Evolutionary conservation across 2,888 invertebrate species (phyloP).

Genomic region (Agonopterix subpropinquella): DNA sequence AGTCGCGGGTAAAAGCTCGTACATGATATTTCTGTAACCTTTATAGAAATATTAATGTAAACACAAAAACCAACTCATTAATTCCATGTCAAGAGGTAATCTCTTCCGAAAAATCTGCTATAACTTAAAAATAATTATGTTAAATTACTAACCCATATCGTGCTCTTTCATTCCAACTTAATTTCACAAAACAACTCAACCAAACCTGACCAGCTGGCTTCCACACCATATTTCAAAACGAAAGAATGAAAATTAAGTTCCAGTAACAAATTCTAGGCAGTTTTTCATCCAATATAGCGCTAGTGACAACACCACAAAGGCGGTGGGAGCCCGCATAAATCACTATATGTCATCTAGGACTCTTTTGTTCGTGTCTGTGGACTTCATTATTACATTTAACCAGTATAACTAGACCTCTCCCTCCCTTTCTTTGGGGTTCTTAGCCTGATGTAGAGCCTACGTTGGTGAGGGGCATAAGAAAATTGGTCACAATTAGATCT

Average conservation of each 20-base stretch:
- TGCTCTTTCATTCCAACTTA: too few species aligned
- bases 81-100: too few species aligned
- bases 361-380: constrained; percentile 38
- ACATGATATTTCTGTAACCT: too few species aligned
- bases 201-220: neutral
- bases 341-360: constrained; percentile 42
- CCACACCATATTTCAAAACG: constrained; percentile 7
- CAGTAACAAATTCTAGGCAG: constrained; percentile 16
- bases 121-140: too few species aligned
- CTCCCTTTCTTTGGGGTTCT: constrained; percentile 2
- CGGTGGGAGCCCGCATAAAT: constrained; percentile 39
- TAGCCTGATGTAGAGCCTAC: neutral
- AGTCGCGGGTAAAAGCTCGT: too few species aligned
- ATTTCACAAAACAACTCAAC: neutral
- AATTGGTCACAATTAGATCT: constrained; percentile 11
- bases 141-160: too few species aligned
- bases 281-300: constrained; percentile 33
- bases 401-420: constrained; percentile 16
- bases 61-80: too few species aligned
- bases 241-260: constrained; percentile 15
- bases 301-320: constrained; percentile 41
- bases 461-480: constrained; percentile 2
- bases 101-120: too few species aligned
- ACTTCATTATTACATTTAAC: constrained; percentile 36
- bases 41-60: too few species aligned